Evolutionary conservation across 1,140 invertebrate species (phyloP), one percentile per base, ranked within the genome.

Genomic region (Choristoneura fumiferana): DNA sequence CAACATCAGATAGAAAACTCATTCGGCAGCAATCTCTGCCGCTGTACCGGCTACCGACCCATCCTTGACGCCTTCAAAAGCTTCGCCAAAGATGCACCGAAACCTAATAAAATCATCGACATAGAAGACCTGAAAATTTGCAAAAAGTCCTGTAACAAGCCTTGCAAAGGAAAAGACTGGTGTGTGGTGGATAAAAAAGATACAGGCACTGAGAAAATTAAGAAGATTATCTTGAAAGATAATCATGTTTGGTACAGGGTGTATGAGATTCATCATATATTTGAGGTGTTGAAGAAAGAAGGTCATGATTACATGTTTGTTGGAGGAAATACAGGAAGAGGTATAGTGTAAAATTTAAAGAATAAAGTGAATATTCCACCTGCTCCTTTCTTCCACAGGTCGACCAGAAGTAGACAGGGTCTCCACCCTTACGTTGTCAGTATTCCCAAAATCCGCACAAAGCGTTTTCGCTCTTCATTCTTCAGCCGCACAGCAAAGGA

Each of bases 1-100:
- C 92, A 92, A 91, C 78, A 91, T 36, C 91, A 94, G 68, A 91
- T 95, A 18, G 94, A 95, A 70, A 89, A 94, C 64, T 91, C 92
- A 0, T 91, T 95, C 68, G 93, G 92, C 9, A 93, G 95, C 57
- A 96, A 96, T 75, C 87, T 96, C 15, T 96, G 95, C 67, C 91
- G 95, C n/a, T 96, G 95, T 71, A 96, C 95, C 1, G 95, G 95
- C 0, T 96, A 96, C 74, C 89, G 95, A 58, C 92, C 95, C 1
- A 96, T 96, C 75, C 81, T 96, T 12, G 93, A 95, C 54, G 91
- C 94, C 1, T 95, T 95, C 65, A 95, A 95, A 81, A 91, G 91
- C 37, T 92, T 94, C 52, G 92, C 92, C 0, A 81, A 49, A 9
- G 92, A 93, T 71, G 90, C 91, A 13, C 49, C 45, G n/a, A 60